These are phyloP conservation scores for Syngnathus floridae DNA, from an alignment of 2,113 vertebrate genomes.

Conservation along the genomic window DNA sequence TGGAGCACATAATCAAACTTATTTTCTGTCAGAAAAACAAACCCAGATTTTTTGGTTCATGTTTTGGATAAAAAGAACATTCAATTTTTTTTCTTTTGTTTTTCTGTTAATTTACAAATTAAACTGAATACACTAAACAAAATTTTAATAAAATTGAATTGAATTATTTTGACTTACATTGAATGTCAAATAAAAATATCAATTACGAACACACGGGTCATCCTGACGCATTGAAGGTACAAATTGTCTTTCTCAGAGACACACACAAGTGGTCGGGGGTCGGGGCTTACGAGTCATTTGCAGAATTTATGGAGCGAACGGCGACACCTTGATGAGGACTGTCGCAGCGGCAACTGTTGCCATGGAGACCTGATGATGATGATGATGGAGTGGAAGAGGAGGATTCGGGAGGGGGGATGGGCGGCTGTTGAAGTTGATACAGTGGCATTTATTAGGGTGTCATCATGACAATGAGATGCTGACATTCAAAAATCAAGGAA, in stretches of 20 bases:
- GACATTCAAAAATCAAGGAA: slow-evolving; percentile 49
- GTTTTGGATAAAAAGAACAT: no score
- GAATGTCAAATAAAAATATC: background rate
- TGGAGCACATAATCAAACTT: no score
- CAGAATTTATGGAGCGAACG: slow-evolving; percentile 55
- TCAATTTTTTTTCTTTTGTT: no score
- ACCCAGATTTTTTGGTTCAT: no score
- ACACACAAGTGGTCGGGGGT: slow-evolving; percentile 5
- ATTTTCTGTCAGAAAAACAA: no score
- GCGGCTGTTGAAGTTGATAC: slow-evolving; percentile 10
- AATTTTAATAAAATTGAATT: no score
- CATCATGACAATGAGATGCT: slow-evolving; percentile 64
- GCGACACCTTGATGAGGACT: slow-evolving; percentile 58
- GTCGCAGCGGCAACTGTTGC: slow-evolving; percentile 72
- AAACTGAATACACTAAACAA: no score
- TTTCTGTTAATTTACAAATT: no score
- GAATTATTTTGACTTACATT: background rate
- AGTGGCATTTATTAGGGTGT: slow-evolving; percentile 44
- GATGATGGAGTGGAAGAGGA: slow-evolving; percentile 42
- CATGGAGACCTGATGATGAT: slow-evolving; percentile 66
- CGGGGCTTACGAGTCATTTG: background rate
- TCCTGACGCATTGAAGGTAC: background rate
- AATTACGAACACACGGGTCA: background rate
- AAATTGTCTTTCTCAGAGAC: slow-evolving; percentile 34
- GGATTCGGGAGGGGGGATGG: slow-evolving; percentile 24